These are phyloP conservation scores for Drosophila kuntzei DNA, from an alignment of 2,888 invertebrate species.

Conservation along the genomic window DNA sequence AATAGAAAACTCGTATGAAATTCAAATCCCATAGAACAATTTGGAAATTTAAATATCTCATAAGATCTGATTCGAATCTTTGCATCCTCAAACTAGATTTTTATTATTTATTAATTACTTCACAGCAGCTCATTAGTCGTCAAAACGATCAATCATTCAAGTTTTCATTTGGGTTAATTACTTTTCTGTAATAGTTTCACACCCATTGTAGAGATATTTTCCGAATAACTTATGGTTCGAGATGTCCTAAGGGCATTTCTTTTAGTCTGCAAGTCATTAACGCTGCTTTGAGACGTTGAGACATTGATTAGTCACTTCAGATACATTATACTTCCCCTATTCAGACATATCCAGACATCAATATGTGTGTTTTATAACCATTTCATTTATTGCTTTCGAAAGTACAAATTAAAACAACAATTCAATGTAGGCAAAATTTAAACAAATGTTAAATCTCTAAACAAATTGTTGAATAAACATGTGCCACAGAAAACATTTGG, in stretches of 20 bases:
- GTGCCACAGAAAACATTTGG: conserved; percentile 1
- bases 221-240: conserved; percentile 10
- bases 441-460: conserved; percentile 34
- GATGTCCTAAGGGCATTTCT: conserved; percentile 51
- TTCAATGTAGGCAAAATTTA: conserved; percentile 1
- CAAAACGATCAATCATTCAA: conserved; percentile 58
- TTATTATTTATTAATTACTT: conserved; percentile 9
- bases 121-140: conserved; percentile 52
- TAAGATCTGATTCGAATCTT: neutral
- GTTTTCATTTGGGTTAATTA: conserved; percentile 54
- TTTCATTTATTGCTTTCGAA: conserved; percentile 10
- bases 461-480: conserved; percentile 26
- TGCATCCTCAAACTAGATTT: neutral
- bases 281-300: conserved; percentile 41
- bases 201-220: conserved; percentile 19
- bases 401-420: neutral
- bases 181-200: conserved; percentile 41
- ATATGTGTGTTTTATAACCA: neutral
- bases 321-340: conserved; percentile 24
- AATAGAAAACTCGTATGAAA: neutral
- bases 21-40: neutral
- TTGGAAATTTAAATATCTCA: neutral
- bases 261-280: conserved; percentile 71
- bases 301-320: conserved; percentile 56
- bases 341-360: conserved; percentile 6